Evolutionary conservation across 2,113 vertebrate species (phyloP).

Genomic region (Spea multiplicata): DNA sequence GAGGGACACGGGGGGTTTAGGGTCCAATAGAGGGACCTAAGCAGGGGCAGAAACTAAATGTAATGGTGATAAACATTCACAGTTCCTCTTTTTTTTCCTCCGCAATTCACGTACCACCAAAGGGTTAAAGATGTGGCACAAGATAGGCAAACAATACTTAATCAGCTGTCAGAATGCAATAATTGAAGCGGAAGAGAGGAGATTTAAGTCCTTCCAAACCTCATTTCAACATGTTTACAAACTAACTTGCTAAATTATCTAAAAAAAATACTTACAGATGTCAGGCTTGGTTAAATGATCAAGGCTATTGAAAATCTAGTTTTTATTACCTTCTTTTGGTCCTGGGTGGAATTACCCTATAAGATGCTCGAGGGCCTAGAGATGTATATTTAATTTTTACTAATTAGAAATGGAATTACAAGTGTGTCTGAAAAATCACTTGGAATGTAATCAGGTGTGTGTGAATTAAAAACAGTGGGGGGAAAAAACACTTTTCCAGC

Average conservation of each 20-base stretch:
- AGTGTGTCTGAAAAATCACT: slow-evolving; percentile 9
- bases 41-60: no score
- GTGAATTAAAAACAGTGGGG: slow-evolving; percentile 54
- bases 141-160: no score
- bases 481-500: slow-evolving; percentile 35
- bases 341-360: not conserved
- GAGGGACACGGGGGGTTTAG: no score
- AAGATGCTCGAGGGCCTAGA: slow-evolving; percentile 1
- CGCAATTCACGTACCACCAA: no score
- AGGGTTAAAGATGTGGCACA: no score
- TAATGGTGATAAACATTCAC: no score
- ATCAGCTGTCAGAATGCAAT: no score
- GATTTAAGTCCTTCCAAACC: not conserved
- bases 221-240: not conserved
- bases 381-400: slow-evolving; percentile 19
- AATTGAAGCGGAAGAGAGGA: no score
- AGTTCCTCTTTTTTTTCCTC: no score
- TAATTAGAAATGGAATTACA: slow-evolving; percentile 25
- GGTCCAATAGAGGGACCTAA: no score
- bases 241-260: not conserved
- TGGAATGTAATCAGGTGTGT: slow-evolving; percentile 55
- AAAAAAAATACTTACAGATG: not conserved
- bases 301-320: not conserved
- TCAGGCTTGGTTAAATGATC: not conserved
- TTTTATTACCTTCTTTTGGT: not conserved